Conservation (phyloP, 1,140 invertebrate genomes). For the Mycetomoellerius zeteki region DNA sequence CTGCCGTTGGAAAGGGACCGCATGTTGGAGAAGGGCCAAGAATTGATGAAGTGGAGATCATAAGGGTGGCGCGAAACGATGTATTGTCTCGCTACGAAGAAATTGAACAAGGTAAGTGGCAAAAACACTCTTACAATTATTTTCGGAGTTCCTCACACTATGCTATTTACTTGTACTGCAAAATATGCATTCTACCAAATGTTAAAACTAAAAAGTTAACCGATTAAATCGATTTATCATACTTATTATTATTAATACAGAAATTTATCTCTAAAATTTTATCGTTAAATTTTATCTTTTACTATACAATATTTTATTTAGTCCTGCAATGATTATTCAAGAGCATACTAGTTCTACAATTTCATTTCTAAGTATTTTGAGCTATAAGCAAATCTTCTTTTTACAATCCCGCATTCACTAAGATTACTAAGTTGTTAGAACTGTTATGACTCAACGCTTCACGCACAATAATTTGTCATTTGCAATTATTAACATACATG, state of each 20-base stretch:
- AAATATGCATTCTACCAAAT: not conserved
- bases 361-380: not conserved
- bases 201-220: not conserved
- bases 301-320: not conserved
- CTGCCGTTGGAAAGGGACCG: slow-evolving; percentile 3
- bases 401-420: not conserved
- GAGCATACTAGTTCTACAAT: not conserved
- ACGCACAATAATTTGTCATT: not conserved
- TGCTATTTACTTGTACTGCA: not conserved
- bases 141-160: not conserved
- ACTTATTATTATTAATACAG: not conserved
- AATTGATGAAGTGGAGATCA: slow-evolving; percentile 77
- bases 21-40: slow-evolving; percentile 53
- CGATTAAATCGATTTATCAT: not conserved
- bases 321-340: not conserved
- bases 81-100: slow-evolving; percentile 69
- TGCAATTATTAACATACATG: not conserved
- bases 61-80: slow-evolving; percentile 61
- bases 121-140: slow-evolving; percentile 53
- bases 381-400: not conserved
- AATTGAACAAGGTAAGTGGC: slow-evolving; percentile 14
- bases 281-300: not conserved
- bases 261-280: not conserved
- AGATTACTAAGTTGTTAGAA: not conserved
- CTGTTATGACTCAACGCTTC: not conserved